Evolutionary conservation across 2,113 vertebrate genomes (phyloP).

Genomic region (Malurus cyaneus): DNA sequence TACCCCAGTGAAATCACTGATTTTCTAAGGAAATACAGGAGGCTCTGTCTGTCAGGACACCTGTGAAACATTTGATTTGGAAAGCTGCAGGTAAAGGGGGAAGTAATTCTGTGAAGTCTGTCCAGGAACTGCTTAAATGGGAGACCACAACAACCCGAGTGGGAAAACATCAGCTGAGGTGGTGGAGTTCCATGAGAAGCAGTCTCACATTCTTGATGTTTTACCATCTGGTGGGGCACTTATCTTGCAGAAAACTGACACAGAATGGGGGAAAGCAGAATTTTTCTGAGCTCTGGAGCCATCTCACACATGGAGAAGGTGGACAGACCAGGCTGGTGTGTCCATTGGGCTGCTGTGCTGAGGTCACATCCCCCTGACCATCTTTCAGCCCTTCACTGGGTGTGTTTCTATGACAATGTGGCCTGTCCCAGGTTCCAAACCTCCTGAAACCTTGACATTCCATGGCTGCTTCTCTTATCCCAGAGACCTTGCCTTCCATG

Average conservation of each 20-base stretch:
- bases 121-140: not conserved
- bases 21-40: not conserved
- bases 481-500: not conserved
- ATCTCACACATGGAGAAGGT: not conserved
- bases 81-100: not conserved
- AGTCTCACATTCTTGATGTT: not conserved
- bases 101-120: not conserved
- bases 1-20: not conserved
- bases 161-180: not conserved
- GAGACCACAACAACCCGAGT: accelerated
- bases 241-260: not conserved
- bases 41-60: not conserved
- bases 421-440: not conserved
- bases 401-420: not conserved
- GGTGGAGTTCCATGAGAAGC: not conserved
- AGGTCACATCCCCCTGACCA: not conserved
- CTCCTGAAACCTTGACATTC: not conserved
- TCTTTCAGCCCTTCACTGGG: not conserved
- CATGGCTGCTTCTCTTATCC: not conserved
- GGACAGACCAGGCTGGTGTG: not conserved
- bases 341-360: not conserved
- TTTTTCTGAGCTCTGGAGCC: not conserved
- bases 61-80: not conserved
- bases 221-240: not conserved
- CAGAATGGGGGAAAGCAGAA: not conserved